Base-by-base conservation (phyloP, 2,888 invertebrate species). In the Tricholauxania praeusta region DNA sequence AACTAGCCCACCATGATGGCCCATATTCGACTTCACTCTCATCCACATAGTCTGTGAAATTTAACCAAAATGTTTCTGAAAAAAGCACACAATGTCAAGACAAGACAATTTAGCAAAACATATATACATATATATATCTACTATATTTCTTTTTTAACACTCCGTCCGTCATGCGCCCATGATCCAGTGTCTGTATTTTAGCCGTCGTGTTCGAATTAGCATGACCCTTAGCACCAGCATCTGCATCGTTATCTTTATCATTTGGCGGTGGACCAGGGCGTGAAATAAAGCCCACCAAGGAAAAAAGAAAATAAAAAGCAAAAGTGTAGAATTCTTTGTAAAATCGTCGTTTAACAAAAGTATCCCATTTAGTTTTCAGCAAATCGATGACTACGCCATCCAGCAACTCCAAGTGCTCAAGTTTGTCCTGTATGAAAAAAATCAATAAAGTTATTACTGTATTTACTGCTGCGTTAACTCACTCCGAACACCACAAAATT, bases 401-500 rank as follows among this genome's bases (percentile, higher is more conserved):
- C 89, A 99, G 91, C 70, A 99, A 89, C 80, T 97, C 97, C 80
- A 99, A 89, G 89, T 99, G 99, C 83, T 96, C 96, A 79, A 95
- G 93, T 88, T 95, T 96, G 82, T 97, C 97, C 97, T 97, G 82
- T 12, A 65, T 17, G 19, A n/a, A 51, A 64, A n/a, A 49, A 52
- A 28, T 28, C 19, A 49, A 51, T 71, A 73, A 72, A 51, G 60
- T n/a, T n/a, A 12, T 32, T 17, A 5, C 12, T 19, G 6, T 2
- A 0, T 57, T 22, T 39, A 39, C 7, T 39, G 39, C 39, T 10
- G 10, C 7, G 8, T 1, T 10, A 39, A 70, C 78, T 91, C 88
- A 97, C 98, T 76, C 98, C 98, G 89, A 98, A 98, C 1, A 98
- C 97, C 7, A 98, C 97, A 72, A 98, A 91, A 89, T 98, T 97